These are phyloP conservation scores for Coremacera marginata DNA, from an alignment of 2,888 invertebrate species.

Conservation along the genomic window DNA sequence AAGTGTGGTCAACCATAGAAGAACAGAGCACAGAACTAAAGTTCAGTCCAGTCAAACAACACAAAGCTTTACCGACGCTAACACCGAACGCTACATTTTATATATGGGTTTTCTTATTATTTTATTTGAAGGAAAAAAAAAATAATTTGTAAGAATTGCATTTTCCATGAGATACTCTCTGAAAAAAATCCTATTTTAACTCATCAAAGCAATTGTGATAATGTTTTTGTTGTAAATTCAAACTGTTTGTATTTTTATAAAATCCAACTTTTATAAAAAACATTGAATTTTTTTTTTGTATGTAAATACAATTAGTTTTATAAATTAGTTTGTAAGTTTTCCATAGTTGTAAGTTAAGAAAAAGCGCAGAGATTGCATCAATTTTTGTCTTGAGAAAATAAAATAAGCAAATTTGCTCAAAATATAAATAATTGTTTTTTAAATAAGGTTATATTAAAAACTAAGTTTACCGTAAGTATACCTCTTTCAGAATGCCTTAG, in stretches of 20 bases:
- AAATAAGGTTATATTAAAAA: not conserved
- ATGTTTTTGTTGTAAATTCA: slow-evolving; percentile 59
- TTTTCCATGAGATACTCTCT: not conserved
- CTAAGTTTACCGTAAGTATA: no score
- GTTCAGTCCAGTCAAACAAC: not conserved
- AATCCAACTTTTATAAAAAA: slow-evolving; percentile 1
- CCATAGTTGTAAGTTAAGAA: slow-evolving; percentile 43
- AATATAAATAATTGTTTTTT: slow-evolving; percentile 22
- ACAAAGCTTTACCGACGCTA: not conserved
- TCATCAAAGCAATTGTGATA: slow-evolving; percentile 68
- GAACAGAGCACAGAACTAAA: not conserved
- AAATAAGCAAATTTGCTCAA: slow-evolving; percentile 39
- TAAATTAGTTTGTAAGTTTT: slow-evolving; percentile 6
- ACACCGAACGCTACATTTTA: not conserved
- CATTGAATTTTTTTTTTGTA: not conserved
- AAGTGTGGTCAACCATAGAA: not conserved
- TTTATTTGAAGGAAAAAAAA: not conserved
- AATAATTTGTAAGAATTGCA: no score
- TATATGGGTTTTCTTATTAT: not conserved
- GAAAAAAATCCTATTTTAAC: slow-evolving; percentile 48
- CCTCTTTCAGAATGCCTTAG: not conserved
- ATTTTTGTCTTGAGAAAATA: slow-evolving; percentile 57
- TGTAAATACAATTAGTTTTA: slow-evolving; percentile 3
- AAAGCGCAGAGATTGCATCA: slow-evolving; percentile 59
- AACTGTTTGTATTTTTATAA: slow-evolving; percentile 39